These are phyloP conservation scores for Scytalopus superciliaris DNA, from an alignment of 2,113 vertebrate genomes.

Conservation along the genomic window DNA sequence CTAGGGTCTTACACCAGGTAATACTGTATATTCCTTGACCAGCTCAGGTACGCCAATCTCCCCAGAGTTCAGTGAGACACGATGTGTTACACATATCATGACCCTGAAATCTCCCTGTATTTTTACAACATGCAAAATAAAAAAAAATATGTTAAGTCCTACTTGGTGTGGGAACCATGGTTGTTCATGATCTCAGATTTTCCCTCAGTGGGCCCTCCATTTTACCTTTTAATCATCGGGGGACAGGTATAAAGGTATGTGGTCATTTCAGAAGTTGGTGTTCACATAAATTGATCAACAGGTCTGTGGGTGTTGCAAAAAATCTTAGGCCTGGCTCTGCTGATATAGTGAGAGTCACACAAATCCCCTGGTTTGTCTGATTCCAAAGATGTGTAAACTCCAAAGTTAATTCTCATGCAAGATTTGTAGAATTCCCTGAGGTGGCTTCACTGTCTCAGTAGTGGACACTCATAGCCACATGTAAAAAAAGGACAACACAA, in stretches of 20 bases:
- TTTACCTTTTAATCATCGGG: background rate
- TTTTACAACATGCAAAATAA: background rate
- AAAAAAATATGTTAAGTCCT: background rate
- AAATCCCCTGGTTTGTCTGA: background rate
- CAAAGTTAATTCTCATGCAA: background rate
- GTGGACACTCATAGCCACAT: background rate
- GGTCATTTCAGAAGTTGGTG: background rate
- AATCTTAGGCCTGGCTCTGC: background rate
- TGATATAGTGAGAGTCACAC: background rate
- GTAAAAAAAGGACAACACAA: background rate
- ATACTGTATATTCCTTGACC: background rate
- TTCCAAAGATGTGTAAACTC: background rate
- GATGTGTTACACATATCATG: background rate
- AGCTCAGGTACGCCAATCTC: accelerated
- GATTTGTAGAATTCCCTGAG: background rate
- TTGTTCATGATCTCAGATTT: background rate
- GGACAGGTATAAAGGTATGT: background rate
- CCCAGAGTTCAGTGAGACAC: background rate
- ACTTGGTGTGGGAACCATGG: no score
- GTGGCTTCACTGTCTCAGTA: background rate
- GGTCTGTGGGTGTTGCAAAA: background rate
- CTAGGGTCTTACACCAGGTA: background rate
- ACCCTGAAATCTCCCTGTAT: background rate
- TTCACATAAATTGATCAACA: background rate
- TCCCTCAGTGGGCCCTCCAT: no score